Percentiles rank a stretch among this genome's conserved stretches.
These are phyloP conservation scores for Aricia artaxerxes DNA, from an alignment of 2,888 invertebrate species.

Conservation along the genomic window DNA sequence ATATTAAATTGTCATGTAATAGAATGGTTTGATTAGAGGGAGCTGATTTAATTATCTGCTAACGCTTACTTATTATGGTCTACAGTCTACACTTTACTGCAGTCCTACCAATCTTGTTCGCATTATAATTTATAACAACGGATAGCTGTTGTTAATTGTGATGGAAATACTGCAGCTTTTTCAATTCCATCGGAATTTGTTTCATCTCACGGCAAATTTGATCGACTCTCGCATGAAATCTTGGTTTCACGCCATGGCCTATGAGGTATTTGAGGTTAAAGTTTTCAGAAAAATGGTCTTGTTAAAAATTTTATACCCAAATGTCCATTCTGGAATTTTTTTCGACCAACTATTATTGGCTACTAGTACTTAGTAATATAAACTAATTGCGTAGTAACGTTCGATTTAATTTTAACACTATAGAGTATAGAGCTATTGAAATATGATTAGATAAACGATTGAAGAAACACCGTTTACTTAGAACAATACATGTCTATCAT, in stretches of 20 bases:
- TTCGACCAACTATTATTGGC: background rate
- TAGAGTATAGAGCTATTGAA: too few relatives aligned
- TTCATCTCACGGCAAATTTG: conserved; percentile 9
- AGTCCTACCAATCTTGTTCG: background rate
- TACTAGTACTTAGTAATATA: background rate
- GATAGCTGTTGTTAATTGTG: background rate
- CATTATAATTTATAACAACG: background rate
- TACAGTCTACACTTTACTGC: background rate
- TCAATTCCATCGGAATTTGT: background rate
- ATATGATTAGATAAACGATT: too few relatives aligned
- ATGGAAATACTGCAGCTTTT: background rate
- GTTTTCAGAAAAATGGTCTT: background rate
- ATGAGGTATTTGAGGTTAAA: background rate
- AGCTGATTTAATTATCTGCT: too few relatives aligned
- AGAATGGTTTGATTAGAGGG: too few relatives aligned
- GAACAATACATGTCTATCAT: too few relatives aligned
- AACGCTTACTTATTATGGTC: background rate
- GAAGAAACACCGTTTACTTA: too few relatives aligned
- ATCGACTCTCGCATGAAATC: conserved; percentile 10
- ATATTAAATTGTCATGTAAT: background rate
- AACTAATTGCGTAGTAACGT: too few relatives aligned
- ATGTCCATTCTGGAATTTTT: background rate
- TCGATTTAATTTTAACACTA: too few relatives aligned
- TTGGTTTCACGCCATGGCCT: background rate
- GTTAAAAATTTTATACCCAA: background rate